phyloP scores from a whole-genome alignment of 1,140 invertebrate species.

The Aleiodes sp. region DNA sequence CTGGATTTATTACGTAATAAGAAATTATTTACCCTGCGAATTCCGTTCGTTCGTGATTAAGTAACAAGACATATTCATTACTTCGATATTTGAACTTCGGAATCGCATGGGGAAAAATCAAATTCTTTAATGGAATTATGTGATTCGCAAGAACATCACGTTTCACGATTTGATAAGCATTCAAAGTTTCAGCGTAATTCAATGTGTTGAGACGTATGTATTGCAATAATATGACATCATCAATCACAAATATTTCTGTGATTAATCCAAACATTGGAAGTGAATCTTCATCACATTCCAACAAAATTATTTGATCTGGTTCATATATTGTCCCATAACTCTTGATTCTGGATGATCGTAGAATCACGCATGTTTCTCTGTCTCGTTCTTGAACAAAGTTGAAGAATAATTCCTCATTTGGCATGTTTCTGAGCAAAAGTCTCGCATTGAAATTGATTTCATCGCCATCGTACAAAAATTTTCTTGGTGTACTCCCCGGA shows the following conservation, averaged over 20 bases:
- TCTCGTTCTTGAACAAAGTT: not conserved
- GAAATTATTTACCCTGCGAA: constrained; percentile 22
- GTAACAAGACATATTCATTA: constrained; percentile 14
- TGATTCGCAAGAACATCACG: not conserved
- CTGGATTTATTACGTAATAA: not conserved
- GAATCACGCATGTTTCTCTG: not conserved
- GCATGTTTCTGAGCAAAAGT: constrained; percentile 1
- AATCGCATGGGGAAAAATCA: constrained; percentile 32
- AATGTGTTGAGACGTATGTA: not conserved
- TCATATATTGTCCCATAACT: not conserved
- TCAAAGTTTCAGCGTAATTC: not conserved
- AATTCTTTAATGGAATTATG: constrained; percentile 10
- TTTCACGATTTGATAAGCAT: constrained; percentile 15
- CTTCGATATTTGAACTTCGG: not conserved
- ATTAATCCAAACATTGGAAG: not conserved
- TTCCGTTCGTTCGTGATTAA: constrained; percentile 24
- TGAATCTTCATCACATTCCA: not conserved
- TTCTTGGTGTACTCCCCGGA: not conserved
- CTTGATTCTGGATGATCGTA: not conserved
- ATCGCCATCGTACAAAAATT: constrained; percentile 7
- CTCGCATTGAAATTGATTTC: not conserved
- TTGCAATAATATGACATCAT: not conserved
- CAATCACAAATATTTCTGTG: constrained; percentile 8
- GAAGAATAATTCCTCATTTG: not conserved
- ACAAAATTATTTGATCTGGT: not conserved